Evolutionary conservation across 2,797 vertebrate species (phyloP).

Genomic region (Amazona finschi): DNA sequence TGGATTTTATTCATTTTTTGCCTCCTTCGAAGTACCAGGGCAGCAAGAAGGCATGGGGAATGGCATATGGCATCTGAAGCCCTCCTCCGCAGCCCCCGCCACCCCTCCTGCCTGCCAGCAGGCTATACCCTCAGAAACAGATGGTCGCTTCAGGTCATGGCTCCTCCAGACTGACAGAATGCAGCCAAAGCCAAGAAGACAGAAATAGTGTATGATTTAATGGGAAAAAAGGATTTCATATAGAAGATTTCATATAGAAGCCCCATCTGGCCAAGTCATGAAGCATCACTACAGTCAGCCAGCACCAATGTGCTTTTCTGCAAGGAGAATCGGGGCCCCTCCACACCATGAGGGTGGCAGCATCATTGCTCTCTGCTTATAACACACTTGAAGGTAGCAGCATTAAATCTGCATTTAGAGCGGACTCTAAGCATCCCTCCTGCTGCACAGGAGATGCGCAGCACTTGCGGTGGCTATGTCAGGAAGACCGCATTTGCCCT

Average conservation of each 20-base stretch:
- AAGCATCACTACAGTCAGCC: neutral
- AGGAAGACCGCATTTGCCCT: neutral
- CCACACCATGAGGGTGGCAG: rapidly evolving
- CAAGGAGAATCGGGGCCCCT: neutral
- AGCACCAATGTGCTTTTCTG: neutral
- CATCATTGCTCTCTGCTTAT: neutral
- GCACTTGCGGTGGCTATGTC: rapidly evolving
- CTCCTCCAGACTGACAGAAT: neutral
- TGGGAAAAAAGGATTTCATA: neutral
- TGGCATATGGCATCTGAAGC: neutral
- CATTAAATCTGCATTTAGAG: neutral
- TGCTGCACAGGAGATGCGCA: rapidly evolving
- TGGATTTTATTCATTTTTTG: neutral
- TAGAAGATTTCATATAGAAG: neutral
- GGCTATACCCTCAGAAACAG: neutral
- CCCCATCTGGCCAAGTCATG: neutral
- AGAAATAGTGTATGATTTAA: neutral
- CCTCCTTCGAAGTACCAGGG: neutral
- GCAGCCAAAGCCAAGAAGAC: neutral
- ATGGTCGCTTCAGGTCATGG: neutral
- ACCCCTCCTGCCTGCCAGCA: neutral
- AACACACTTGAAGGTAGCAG: neutral
- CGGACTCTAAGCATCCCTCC: neutral
- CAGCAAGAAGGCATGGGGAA: neutral
- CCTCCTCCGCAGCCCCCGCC: rapidly evolving